Percentiles rank a stretch among this genome's conserved stretches.
phyloP scores from a whole-genome alignment of 2,888 invertebrate species.

The Chymomyza amoena region DNA sequence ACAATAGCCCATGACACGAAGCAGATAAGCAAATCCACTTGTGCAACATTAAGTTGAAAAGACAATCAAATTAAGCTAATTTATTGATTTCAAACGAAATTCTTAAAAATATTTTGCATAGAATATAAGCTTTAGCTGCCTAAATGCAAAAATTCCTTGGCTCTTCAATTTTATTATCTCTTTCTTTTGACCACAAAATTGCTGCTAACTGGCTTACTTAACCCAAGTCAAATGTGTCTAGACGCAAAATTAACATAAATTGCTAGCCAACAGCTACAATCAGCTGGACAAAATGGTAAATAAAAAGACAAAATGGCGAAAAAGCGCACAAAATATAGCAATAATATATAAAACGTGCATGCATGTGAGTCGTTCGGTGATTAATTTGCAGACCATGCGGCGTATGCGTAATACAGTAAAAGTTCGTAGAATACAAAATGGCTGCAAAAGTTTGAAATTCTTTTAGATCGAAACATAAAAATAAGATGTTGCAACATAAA shows the following conservation, averaged over 20 bases:
- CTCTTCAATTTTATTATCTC: constrained; percentile 36
- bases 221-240: constrained; percentile 23
- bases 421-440: not conserved
- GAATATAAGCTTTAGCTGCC: not conserved
- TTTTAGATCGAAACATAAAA: no score
- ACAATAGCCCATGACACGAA: not conserved
- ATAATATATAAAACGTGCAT: not conserved
- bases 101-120: constrained; percentile 22
- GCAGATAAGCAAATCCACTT: constrained; percentile 52
- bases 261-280: constrained; percentile 16
- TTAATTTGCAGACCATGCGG: constrained; percentile 53
- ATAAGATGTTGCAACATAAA: no score
- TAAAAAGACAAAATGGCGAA: constrained; percentile 29
- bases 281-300: not conserved
- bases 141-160: not conserved
- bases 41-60: constrained; percentile 54
- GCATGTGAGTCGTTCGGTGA: constrained; percentile 42
- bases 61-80: constrained; percentile 51
- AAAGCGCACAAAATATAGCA: constrained; percentile 35
- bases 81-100: constrained; percentile 50
- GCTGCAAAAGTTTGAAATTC: not conserved
- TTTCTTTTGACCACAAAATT: constrained; percentile 23
- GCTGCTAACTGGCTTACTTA: constrained; percentile 19
- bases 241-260: constrained; percentile 25
- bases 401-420: constrained; percentile 52